Evolutionary conservation across 2,888 invertebrate species (phyloP), one percentile per base, ranked within the genome.

Genomic region (Julus scandinavius): DNA sequence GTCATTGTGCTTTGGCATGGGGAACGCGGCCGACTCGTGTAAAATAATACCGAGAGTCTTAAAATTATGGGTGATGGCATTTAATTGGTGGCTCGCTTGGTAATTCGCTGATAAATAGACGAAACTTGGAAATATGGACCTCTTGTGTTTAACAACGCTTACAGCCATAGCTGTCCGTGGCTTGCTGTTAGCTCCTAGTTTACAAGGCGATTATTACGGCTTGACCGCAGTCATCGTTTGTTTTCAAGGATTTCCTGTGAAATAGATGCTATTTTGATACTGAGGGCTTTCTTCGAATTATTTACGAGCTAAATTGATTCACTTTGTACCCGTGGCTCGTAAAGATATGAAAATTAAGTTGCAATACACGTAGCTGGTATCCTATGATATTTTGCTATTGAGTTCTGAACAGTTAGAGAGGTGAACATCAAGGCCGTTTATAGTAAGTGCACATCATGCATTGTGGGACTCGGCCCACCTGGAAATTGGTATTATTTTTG

Each of bases 21-120:
- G 20, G 63, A 72, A 20, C 80, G 20, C 80, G 80, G 20, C 80
- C 80, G 11, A 38, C 38, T 6, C 38, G 80, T 80, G 80, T 80
- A 29, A 80, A 80, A 80, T 80, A 80, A 80, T 80, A 29, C 38
- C 80, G 11, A 13, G 11, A 72, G 80, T 38, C 80, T 80, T 80
- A 80, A 80, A 80, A 80, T 80, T 80, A 80, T 80, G 80, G 80
- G 13, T 38, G 29, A 38, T 80, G 38, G 13, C 13, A 13, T 80
- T 38, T 80, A 72, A 72, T 72, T 72, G 63, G 63, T 20, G 63
- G 29, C 63, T 20, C 20, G 20, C 6, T 72, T 11, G 11, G 6
- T 80, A 80, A 80, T 80, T 38, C 80, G 38, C 13, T 80, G 5
- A 38, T 29, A 80, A 80, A 80, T 80, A 29, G 13, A 38, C 38